These are phyloP conservation scores for Drosophila cardini DNA, from an alignment of 1,140 invertebrate species.

Conservation along the genomic window DNA sequence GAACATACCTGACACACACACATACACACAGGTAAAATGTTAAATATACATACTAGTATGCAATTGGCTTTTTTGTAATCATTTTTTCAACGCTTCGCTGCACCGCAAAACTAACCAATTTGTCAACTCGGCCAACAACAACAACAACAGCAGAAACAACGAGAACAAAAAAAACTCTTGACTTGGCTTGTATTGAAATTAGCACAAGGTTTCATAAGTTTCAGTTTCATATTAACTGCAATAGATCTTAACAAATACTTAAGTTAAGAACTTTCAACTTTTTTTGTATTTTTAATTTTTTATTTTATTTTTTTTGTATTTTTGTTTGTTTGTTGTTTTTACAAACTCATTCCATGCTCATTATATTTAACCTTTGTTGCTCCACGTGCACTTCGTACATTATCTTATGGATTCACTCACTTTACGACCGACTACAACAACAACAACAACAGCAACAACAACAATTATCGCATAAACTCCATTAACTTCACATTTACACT, in stretches of 20 bases:
- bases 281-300: too few relatives aligned
- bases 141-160: slow-evolving; percentile 4
- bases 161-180: neutral
- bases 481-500: slow-evolving; percentile 75
- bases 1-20: too few relatives aligned
- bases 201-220: slow-evolving; percentile 31
- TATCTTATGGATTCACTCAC: slow-evolving; percentile 14
- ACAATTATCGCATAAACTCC: slow-evolving; percentile 51
- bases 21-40: too few relatives aligned
- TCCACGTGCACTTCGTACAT: slow-evolving; percentile 28
- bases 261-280: slow-evolving; percentile 22
- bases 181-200: slow-evolving; percentile 8
- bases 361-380: slow-evolving; percentile 13
- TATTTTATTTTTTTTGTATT: too few relatives aligned
- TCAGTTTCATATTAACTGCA: slow-evolving; percentile 6
- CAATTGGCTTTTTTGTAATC: slow-evolving; percentile 53
- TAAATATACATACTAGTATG: neutral
- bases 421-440: slow-evolving; percentile 4
- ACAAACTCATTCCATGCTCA: slow-evolving; percentile 2
- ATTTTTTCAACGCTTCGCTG: slow-evolving; percentile 67
- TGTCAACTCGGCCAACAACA: slow-evolving; percentile 43
- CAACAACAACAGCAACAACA: neutral
- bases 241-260: neutral
- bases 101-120: slow-evolving; percentile 42
- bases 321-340: neutral